These are phyloP conservation scores for Lepidurus couesii DNA, from an alignment of 1,140 invertebrate species.

Conservation along the genomic window DNA sequence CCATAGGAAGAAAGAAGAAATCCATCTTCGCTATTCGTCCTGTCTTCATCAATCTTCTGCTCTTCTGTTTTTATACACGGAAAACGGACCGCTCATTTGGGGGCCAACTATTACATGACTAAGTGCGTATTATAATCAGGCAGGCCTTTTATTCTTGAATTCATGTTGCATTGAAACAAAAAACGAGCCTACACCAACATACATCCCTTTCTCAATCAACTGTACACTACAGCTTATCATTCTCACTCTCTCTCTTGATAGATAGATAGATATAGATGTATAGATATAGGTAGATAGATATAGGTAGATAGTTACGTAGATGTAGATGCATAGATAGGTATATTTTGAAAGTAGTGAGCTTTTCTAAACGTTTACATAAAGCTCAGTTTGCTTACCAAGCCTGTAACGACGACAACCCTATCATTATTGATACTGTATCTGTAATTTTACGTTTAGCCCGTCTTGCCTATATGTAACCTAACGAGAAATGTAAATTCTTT, in stretches of 20 bases:
- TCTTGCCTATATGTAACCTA: background rate
- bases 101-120: background rate
- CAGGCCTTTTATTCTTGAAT: background rate
- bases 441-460: background rate
- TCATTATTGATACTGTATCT: background rate
- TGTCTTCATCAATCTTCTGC: slow-evolving; percentile 10
- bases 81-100: background rate
- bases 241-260: no score
- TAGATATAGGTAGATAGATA: no score
- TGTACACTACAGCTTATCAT: no score
- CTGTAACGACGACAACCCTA: background rate
- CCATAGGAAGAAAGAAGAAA: background rate
- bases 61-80: slow-evolving; percentile 11
- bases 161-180: background rate
- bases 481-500: background rate
- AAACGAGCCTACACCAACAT: background rate
- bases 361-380: background rate
- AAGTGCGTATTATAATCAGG: background rate
- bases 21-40: background rate
- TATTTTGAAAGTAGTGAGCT: no score
- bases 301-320: no score
- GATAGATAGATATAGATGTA: no score
- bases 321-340: no score
- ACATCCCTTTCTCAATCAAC: background rate
- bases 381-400: background rate